phyloP scores from a whole-genome alignment of 2,113 vertebrate genomes.

The Nibea albiflora region DNA sequence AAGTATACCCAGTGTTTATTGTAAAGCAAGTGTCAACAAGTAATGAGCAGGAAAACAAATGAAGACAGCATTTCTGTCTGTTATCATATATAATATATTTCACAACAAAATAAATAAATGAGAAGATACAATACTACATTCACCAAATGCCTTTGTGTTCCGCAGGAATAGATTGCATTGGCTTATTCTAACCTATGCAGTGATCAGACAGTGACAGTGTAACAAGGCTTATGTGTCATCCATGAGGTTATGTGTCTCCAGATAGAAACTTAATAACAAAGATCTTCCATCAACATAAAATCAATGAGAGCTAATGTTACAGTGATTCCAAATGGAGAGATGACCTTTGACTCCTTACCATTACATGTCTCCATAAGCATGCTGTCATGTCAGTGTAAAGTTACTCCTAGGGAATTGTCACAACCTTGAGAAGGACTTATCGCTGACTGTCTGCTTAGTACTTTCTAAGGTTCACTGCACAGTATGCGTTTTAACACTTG shows the following conservation, averaged over 20 bases:
- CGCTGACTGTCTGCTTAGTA: background rate
- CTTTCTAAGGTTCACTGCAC: background rate
- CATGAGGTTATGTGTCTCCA: background rate
- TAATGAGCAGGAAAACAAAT: background rate
- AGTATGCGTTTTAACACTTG: background rate
- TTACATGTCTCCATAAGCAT: conserved; percentile 54
- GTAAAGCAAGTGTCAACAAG: background rate
- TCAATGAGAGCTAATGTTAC: conserved; percentile 72
- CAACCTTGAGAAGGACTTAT: conserved; percentile 28
- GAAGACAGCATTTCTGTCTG: background rate
- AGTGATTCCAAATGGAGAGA: conserved; percentile 50
- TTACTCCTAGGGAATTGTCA: conserved; percentile 48
- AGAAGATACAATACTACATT: background rate
- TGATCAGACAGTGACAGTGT: background rate
- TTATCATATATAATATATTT: background rate
- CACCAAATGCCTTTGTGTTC: too few species aligned
- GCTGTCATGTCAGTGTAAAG: conserved; percentile 54
- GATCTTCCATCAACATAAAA: conserved; percentile 42
- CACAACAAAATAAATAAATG: background rate
- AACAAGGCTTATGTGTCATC: conserved; percentile 12
- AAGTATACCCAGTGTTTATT: conserved; percentile 1
- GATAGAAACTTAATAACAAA: conserved; percentile 46
- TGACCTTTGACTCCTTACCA: conserved; percentile 66
- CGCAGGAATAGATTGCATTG: background rate
- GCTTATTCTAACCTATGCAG: background rate